Evolutionary conservation across 2,113 vertebrate species (phyloP), one percentile per base, ranked within the genome.

Genomic region (Leucopsar rothschildi): DNA sequence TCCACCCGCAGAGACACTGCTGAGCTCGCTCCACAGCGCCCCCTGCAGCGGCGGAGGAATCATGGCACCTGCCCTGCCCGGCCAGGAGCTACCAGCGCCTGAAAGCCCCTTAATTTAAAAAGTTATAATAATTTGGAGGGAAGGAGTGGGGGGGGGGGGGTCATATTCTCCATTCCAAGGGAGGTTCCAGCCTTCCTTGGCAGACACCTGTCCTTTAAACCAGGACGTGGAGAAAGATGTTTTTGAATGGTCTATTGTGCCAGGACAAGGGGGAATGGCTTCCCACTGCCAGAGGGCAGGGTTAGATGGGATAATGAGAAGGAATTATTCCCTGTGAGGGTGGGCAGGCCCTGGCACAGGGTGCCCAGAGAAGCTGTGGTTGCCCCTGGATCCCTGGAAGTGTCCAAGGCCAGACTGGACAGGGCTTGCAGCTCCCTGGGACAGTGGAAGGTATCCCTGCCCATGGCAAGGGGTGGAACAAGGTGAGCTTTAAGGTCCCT

Each of bases 351-450:
- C 35, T 66, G 35, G 29, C 50, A 24, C 29, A 42, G 35, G 20
- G 8, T 57, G 6, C 8, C 19, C 24, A 50, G 25, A 66, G 52
- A 1, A 76, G 25, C 9, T 39, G 39, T 39, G 39, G 39, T 11
- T 39, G 39, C 39, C 39, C 39, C 39, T 39, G 39, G 39, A 39
- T 39, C 39, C 39, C 39, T 39, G 39, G 39, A 39, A 39, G 39
- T 39, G 39, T 1, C 27, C 25, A 35, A 33, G 37, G 14, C 25
- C 45, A 44, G 63, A 0, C 0, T 37, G 27, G 52, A 29, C 52
- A 53, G 52, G 52, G 52, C 16, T 53, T 53, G 52, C 15, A 83
- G 53, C 37, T 52, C 0, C 17, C 22, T 86, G 53, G 27, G 6
- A 14, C 0, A 37, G 63, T 22, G 17, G 27, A 4, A 37, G 3